Evolutionary conservation across 2,888 invertebrate species (phyloP).

Genomic region (Thereva nobilitata): DNA sequence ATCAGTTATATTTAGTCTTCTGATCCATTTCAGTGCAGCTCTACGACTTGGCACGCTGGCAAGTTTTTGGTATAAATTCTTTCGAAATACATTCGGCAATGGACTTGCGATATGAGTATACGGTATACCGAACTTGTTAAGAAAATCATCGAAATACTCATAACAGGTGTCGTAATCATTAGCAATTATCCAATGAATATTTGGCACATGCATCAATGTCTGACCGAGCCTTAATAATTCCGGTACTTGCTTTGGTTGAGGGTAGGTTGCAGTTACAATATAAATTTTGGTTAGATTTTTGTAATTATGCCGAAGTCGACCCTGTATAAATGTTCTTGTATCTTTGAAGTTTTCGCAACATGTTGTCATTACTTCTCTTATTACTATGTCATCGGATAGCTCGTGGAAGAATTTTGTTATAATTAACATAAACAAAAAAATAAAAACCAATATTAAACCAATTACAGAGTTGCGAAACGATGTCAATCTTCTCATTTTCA

Average conservation of each 20-base stretch:
- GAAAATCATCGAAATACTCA: conserved; percentile 60
- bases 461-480: too few species aligned
- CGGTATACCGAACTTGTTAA: conserved; percentile 60
- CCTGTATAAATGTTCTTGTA: conserved; percentile 51
- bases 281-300: conserved; percentile 62
- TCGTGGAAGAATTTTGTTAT: too few species aligned
- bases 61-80: conserved; percentile 59
- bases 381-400: conserved; percentile 16
- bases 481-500: too few species aligned
- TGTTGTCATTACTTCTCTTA: conserved; percentile 46
- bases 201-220: conserved; percentile 72
- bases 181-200: conserved; percentile 77
- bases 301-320: conserved; percentile 49
- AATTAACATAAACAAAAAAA: too few species aligned
- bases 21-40: conserved; percentile 69
- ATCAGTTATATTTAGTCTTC: conserved; percentile 60
- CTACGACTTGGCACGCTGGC: conserved; percentile 73
- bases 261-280: conserved; percentile 74
- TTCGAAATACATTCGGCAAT: conserved; percentile 65
- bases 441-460: too few species aligned
- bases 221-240: conserved; percentile 75
- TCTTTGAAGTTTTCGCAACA: conserved; percentile 53
- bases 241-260: conserved; percentile 73
- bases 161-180: conserved; percentile 70
- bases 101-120: conserved; percentile 68